Evolutionary conservation across 2,888 invertebrate genomes (phyloP), one percentile per base, ranked within the genome.

Genomic region (Leptinotarsa haldemani): DNA sequence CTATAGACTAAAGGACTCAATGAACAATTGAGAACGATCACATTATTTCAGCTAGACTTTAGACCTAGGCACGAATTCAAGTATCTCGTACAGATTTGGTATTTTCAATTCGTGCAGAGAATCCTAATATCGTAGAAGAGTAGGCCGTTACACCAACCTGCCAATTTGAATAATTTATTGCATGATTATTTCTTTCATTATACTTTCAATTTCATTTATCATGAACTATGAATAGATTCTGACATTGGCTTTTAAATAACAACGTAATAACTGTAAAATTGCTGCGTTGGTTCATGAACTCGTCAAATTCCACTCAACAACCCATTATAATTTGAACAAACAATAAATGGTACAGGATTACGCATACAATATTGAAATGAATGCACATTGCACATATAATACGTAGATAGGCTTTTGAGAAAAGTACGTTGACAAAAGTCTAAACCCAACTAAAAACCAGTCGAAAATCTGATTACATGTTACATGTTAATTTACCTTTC

Each of bases 181-280:
- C 22, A 15, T 56, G 22, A 56, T 25, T 22, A 56, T 56, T 22
- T 22, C 3, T 40, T n/a, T 16, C 25, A 61, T 61, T 61, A n/a
- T 5, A n/a, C 16, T 30, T 61, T 40, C 61, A 61, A 16, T 40
- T 61, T 22, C 20, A 22, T 4, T 22, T 4, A 56, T 56, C 22
- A 61, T 25, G 61, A 61, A 30, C 61, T 61, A 61, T 61, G 25
- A 61, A 61, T 61, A 61, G 61, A 61, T 61, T 40, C 15, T 61
- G 61, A 61, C 61, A 61, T 16, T 61, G 16, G 15, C 30, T 61
- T 56, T 22, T 0, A 4, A 25, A 61, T 40, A 25, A 61, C 25
- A 20, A 30, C 18, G 13, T 30, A 9, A 30, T 61, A 61, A 61
- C 40, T 40, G 61, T 30, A 61, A 61, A 61, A 61, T 30, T 61